Conservation (phyloP, 2,888 invertebrate species). For the Anarsia innoxiella region DNA sequence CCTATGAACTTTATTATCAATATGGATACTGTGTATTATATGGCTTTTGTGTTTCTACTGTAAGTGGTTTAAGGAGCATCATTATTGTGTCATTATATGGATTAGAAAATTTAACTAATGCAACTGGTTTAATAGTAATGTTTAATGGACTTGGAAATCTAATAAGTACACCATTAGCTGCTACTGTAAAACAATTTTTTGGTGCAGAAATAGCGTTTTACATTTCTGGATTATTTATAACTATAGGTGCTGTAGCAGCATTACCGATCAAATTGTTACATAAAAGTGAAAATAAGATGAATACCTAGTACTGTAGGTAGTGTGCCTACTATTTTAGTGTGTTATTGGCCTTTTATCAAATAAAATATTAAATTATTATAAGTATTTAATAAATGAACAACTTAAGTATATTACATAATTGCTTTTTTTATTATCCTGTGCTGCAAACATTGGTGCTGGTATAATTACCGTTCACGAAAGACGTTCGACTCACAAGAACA, state of each 20-base stretch:
- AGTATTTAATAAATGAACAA: too few species aligned
- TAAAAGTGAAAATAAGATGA: slow-evolving; percentile 1
- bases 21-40: slow-evolving; percentile 13
- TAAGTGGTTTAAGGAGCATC: slow-evolving; percentile 12
- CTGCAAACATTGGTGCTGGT: too few species aligned
- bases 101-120: slow-evolving; percentile 17
- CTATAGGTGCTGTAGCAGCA: slow-evolving; percentile 11
- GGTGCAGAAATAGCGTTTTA: slow-evolving; percentile 11
- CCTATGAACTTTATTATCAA: slow-evolving; percentile 12
- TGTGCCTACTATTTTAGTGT: too few species aligned
- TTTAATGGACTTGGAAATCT: slow-evolving; percentile 16
- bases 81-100: slow-evolving; percentile 15
- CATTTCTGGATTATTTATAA: slow-evolving; percentile 9
- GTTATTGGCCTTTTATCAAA: too few species aligned
- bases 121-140: slow-evolving; percentile 15
- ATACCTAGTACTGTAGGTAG: background rate
- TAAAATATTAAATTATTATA: too few species aligned
- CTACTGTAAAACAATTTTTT: slow-evolving; percentile 1
- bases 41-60: slow-evolving; percentile 11
- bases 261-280: background rate
- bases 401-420: too few species aligned
- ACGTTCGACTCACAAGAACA: too few species aligned
- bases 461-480: too few species aligned
- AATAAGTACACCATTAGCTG: slow-evolving; percentile 12
- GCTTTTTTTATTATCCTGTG: too few species aligned